These are phyloP conservation scores for Balearica regulorum DNA, from an alignment of 2,797 vertebrate species.

Conservation along the genomic window DNA sequence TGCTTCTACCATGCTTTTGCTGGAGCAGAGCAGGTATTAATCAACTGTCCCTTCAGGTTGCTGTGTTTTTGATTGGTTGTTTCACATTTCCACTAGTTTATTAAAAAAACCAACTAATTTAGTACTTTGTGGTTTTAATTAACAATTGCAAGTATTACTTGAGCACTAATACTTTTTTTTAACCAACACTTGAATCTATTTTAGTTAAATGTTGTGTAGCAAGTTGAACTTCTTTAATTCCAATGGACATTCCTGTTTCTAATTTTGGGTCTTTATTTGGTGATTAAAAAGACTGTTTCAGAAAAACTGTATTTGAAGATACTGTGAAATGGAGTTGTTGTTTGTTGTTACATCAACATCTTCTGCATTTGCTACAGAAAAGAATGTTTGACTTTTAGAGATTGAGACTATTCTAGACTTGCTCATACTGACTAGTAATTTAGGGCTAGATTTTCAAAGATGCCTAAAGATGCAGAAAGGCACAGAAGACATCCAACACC, in stretches of 20 bases:
- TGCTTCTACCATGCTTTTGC: slow-evolving; percentile 99
- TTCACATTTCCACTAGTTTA: slow-evolving; percentile 10
- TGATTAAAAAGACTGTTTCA: neutral
- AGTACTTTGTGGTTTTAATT: neutral
- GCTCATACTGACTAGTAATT: neutral
- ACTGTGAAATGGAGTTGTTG: neutral
- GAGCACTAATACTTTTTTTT: slow-evolving; percentile 21
- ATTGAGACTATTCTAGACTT: neutral
- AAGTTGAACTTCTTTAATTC: neutral
- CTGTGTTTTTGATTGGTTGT: slow-evolving; percentile 2
- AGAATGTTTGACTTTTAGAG: neutral
- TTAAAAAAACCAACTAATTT: neutral
- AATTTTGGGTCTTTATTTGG: neutral
- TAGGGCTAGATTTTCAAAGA: neutral
- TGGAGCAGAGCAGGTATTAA: slow-evolving; percentile 95
- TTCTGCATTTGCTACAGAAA: neutral
- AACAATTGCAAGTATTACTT: slow-evolving; percentile 9
- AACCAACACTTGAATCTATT: neutral
- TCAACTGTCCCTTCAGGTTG: slow-evolving; percentile 25
- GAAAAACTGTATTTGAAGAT: neutral
- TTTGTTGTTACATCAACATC: neutral
- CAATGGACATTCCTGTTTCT: neutral
- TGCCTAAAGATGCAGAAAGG: neutral
- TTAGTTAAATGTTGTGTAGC: neutral
- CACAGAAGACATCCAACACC: neutral